A percentile compares a stretch with the other conserved stretches of the same genome.
Conservation (phyloP, 2,888 invertebrate genomes). For the Rhopalosiphum nymphaeae region DNA sequence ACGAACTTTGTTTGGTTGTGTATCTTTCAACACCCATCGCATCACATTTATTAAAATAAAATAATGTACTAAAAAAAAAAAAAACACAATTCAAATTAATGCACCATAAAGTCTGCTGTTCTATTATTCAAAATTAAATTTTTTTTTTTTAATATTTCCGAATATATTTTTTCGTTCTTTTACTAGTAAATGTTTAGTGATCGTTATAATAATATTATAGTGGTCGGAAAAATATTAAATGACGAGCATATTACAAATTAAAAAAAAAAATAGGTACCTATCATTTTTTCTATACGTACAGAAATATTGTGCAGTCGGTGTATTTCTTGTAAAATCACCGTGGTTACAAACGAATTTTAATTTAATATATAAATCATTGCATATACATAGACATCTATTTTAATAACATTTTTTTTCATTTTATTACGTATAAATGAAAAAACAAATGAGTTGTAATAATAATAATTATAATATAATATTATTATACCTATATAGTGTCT, state of each 20-base stretch:
- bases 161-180: neutral
- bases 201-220: neutral
- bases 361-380: neutral
- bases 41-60: neutral
- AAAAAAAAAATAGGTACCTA: neutral
- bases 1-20: neutral
- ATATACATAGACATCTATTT: neutral
- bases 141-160: neutral
- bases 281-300: neutral
- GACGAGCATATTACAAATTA: neutral
- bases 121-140: neutral
- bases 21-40: neutral
- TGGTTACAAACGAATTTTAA: slow-evolving; percentile 15
- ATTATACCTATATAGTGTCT: neutral
- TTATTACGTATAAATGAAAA: neutral
- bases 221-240: neutral
- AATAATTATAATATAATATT: neutral
- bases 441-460: neutral
- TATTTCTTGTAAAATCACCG: slow-evolving; percentile 18
- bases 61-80: neutral
- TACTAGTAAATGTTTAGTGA: neutral
- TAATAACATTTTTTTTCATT: neutral
- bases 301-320: neutral
- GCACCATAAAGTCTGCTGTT: neutral
- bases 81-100: neutral